Conservation (phyloP, 2,888 invertebrate genomes). For the Liopterus haemorrhoidalis region DNA sequence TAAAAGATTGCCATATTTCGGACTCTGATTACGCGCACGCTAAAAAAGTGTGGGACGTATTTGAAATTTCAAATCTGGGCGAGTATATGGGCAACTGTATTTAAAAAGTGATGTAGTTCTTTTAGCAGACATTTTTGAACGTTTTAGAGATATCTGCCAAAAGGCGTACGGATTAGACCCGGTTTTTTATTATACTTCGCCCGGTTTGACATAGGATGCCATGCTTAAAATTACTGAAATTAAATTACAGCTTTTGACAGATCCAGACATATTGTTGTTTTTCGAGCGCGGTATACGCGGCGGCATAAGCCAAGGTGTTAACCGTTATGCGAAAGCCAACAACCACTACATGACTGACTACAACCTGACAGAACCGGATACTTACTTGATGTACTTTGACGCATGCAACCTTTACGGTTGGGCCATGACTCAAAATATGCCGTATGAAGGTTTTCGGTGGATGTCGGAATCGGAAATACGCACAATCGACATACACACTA, state of each 20-base stretch:
- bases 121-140: no score
- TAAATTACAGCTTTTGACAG: conserved; percentile 34
- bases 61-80: no score
- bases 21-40: no score
- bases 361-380: conserved; percentile 29
- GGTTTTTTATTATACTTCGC: no score
- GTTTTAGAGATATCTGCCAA: no score
- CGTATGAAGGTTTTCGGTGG: conserved; percentile 34
- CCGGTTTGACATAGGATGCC: conserved; percentile 38
- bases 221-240: conserved; percentile 38
- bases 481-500: background rate
- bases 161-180: no score
- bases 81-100: no score
- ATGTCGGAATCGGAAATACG: conserved; percentile 1
- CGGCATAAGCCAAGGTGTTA: conserved; percentile 34
- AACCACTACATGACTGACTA: conserved; percentile 36
- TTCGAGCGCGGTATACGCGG: conserved; percentile 35
- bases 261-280: conserved; percentile 34
- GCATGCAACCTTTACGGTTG: conserved; percentile 34
- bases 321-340: conserved; percentile 34
- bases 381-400: conserved; percentile 36
- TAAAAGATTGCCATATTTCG: no score
- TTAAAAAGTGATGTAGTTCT: no score
- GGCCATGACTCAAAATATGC: conserved; percentile 33
- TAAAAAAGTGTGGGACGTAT: no score